Evolutionary conservation across 2,113 vertebrate species (phyloP), one percentile per base, ranked within the genome.

Genomic region (Amazona vittata): DNA sequence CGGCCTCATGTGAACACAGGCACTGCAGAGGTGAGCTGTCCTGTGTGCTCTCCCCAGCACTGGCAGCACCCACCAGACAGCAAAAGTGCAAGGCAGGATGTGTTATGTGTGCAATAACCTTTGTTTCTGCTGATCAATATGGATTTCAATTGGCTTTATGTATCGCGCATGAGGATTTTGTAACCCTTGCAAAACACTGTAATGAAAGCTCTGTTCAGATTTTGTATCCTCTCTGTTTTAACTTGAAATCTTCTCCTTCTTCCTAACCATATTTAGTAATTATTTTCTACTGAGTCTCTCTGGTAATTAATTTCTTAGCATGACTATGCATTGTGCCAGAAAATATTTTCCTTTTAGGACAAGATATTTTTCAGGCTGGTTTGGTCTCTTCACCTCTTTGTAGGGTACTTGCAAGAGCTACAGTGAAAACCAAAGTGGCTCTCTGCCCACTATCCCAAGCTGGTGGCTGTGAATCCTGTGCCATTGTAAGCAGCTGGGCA

Each of bases 1-100:
- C 53, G 29, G 5, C 10, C 29, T 4, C 4, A 1, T 3, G 5
- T 5, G 13, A 28, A 3, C 10, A 10, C 0, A 2, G 26, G 33
- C 35, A 6, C 35, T 13, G 49, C 7, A 6, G 37, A 37, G 1
- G 1, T 20, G 8, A 22, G 15, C 31, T 28, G 21, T 22, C 44
- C 57, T 13, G 8, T 1, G 8, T 16, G 28, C 21, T 28, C n/a
- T 29, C 41, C 35, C 39, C 20, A n/a, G 33, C 6, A 0, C 46
- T 10, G 20, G n/a, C 17, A 49, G 47, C 15, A 17, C 43, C 26
- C 0, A 1, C 37, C 1, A 5, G 2, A 6, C 29, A 10, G 33
- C 8, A 63, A 20, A 20, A 12, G 33, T 5, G 20, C 20, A 9
- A 59, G 67, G 35, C 6, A 17, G 39, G 76, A 10, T 10, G 11